Base-by-base conservation (phyloP, 1,140 invertebrate genomes). In the Acyrthosiphon pisum region DNA sequence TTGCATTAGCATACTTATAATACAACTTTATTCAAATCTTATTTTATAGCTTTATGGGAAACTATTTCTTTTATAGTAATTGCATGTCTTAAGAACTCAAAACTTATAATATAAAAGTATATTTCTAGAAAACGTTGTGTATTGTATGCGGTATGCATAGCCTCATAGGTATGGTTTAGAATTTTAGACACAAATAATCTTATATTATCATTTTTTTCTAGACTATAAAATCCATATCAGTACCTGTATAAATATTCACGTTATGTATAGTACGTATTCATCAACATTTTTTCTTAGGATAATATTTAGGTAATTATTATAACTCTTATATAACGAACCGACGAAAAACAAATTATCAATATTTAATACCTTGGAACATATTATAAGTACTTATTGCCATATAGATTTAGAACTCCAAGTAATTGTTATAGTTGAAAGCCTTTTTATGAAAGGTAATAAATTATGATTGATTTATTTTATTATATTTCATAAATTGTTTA, bases 61-160 rank as follows among this genome's bases (percentile, higher is more conserved):
- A 76, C 60, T 76, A n/a, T 76, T n/a, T 76, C 14, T 76, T 76
- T 76, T 76, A 76, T 76, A 76, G 60, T n/a, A 76, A 76, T 76
- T 76, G 60, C 30, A 68, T 68, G 60, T 68, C 30, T 68, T 68
- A 18, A 76, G 30, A 76, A 76, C 60, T 76, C 60, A 76, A 76
- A 76, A 76, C 30, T 76, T 76, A 20, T 76, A 35, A 35, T n/a
- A 76, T 76, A 76, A 76, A 76, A 76, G 14, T 76, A 76, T 14
- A 76, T 76, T 76, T 76, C 30, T 76, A 76, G 60, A 76, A n/a
- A 76, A 76, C n/a, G 14, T 76, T 7, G 60, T n/a, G 30, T 76
- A 14, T 35, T 4, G 9, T n/a, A 26, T 26, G 56, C 26, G 11
- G 30, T n/a, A 26, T 26, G 56, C 26, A 76, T n/a, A 76, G 60